Base-by-base conservation (phyloP, 2,888 invertebrate species). In the Zhengitettix transpicula region DNA sequence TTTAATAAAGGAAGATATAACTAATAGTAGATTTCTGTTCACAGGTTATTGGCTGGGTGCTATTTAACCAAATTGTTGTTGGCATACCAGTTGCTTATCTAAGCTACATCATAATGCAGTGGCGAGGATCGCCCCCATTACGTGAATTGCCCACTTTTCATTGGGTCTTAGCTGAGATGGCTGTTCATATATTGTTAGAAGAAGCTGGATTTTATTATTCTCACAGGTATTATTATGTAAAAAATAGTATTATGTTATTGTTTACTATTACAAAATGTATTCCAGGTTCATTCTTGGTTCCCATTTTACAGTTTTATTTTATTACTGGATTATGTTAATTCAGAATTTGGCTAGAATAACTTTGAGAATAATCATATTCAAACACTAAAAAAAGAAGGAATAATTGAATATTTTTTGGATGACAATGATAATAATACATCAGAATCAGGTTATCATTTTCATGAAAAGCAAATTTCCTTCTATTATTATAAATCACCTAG, bases 141-240 rank as follows among this genome's bases (percentile, higher is more conserved):
- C 74, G 82, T 10, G 82, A 83, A 66, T 72, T 90, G 61, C 89
- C 90, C 0, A 85, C 86, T 28, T 87, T 89, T 69, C 85, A 85
- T 65, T 84, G 85, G 84, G 84, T 83, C 7, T 74, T 88, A 53
- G 79, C 84, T 58, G 85, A 90, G 71, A 73, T 90, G 61, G 81
- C 82, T 1, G 75, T 88, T 56, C 85, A 83, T 70, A 82, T 87
- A 65, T 71, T 89, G 28, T 80, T 85, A 67, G 88, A 89, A 70
- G 91, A 91, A 73, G 77, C 88, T 65, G 83, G 82, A 59, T 91
- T 91, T 72, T 91, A 91, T 71, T 91, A 91, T 70, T 84, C 86
- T 11, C 90, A 91, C 73, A 82, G 89, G 79, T 84, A 71, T 64
- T 61, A 60, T 47, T 60, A 56, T n/a, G 55, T 9, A 47, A 14